A percentile compares a stretch with the other conserved stretches of the same genome.
Conservation (phyloP, 2,888 invertebrate species). For the Thysanoteuthis rhombus region DNA sequence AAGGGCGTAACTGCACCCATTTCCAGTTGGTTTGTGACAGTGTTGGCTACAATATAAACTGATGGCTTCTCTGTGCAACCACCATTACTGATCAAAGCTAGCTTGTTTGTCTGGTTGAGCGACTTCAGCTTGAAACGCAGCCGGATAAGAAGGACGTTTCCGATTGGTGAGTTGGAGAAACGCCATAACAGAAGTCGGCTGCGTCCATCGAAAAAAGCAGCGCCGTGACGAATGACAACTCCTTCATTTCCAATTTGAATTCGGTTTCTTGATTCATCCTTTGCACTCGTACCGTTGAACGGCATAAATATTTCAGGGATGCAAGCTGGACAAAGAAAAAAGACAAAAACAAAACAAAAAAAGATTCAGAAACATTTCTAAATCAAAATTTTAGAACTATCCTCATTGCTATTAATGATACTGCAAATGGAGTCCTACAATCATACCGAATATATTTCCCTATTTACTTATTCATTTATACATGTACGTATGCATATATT, state of each 20-base stretch:
- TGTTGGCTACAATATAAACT: conserved; percentile 42
- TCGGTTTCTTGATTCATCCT: conserved; percentile 43
- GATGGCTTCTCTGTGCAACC: conserved; percentile 51
- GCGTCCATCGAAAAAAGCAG: conserved; percentile 50
- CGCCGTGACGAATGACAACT: conserved; percentile 45
- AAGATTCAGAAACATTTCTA: too few species aligned
- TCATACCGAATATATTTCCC: too few species aligned
- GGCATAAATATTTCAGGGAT: conserved; percentile 45
- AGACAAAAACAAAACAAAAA: too few species aligned
- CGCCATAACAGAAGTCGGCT: conserved; percentile 49
- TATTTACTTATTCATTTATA: too few species aligned
- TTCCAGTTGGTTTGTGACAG: conserved; percentile 40
- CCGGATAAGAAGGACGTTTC: conserved; percentile 48
- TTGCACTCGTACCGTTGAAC: conserved; percentile 40
- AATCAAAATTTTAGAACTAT: too few species aligned
- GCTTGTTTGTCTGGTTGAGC: conserved; percentile 13
- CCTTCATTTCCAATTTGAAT: conserved; percentile 40
- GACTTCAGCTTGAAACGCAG: conserved; percentile 39
- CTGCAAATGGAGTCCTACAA: too few species aligned
- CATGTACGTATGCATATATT: too few species aligned
- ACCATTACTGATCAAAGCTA: conserved; percentile 52
- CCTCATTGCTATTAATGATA: too few species aligned
- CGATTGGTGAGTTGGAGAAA: conserved; percentile 52
- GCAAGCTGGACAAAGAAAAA: conserved; percentile 41
- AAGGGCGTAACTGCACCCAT: conserved; percentile 43